These are phyloP conservation scores for Dipodomys stephensi DNA, from an alignment of 2,113 vertebrate species.

Conservation along the genomic window DNA sequence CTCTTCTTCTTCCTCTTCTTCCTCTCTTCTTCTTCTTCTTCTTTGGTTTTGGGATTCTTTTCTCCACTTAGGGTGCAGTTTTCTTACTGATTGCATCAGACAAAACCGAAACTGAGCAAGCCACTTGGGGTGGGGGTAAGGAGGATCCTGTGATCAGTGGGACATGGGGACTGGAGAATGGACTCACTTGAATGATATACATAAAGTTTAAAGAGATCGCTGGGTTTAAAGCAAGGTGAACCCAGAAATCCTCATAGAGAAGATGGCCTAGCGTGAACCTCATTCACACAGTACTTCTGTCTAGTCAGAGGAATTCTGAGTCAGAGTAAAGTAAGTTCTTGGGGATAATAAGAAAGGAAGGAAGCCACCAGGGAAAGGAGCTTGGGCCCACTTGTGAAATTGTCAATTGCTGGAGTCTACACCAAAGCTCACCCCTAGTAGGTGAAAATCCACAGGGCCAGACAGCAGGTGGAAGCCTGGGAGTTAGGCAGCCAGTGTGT, in stretches of 20 bases:
- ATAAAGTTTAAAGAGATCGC: neutral
- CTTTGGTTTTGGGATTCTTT: too few relatives aligned
- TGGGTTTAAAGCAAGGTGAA: neutral
- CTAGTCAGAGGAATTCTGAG: neutral
- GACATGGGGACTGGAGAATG: neutral
- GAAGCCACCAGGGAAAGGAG: neutral
- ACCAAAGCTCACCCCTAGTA: neutral
- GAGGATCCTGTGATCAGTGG: neutral
- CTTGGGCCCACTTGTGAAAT: neutral
- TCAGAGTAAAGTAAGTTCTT: neutral
- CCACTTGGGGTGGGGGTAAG: neutral
- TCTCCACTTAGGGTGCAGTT: neutral
- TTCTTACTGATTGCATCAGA: slow-evolving; percentile 35
- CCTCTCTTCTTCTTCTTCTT: too few relatives aligned
- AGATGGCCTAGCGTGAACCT: neutral
- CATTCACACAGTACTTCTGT: neutral
- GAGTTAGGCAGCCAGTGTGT: neutral
- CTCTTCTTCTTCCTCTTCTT: too few relatives aligned
- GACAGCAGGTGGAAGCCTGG: neutral
- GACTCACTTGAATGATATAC: neutral
- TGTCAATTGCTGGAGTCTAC: neutral
- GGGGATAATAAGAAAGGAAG: neutral
- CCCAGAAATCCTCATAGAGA: neutral
- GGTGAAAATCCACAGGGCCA: neutral
- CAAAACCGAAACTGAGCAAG: slow-evolving; percentile 8